phyloP scores from a whole-genome alignment of 2,888 invertebrate species.

The Timandra comae region DNA sequence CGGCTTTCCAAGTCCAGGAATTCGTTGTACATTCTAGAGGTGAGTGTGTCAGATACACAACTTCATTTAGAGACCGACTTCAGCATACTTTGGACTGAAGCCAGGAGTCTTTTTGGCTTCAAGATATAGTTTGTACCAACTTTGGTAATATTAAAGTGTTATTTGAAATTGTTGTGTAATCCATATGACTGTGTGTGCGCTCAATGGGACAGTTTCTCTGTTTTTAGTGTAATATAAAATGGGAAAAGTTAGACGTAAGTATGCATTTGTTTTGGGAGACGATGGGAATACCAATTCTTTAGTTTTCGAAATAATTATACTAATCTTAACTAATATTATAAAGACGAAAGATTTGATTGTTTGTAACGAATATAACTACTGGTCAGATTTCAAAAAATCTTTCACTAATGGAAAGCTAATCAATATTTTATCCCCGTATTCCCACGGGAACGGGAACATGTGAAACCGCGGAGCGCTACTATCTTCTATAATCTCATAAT shows the following conservation, averaged over 20 bases:
- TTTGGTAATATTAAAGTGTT: constrained; percentile 46
- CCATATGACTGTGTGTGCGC: constrained; percentile 18
- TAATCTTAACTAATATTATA: too few relatives aligned
- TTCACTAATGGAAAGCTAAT: too few relatives aligned
- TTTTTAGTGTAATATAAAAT: constrained; percentile 10
- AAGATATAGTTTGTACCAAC: constrained; percentile 65
- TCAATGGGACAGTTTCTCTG: constrained; percentile 8
- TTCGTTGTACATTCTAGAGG: constrained; percentile 6
- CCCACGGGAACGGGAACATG: too few relatives aligned
- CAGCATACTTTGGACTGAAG: constrained; percentile 57
- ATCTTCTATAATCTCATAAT: too few relatives aligned
- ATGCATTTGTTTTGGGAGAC: constrained; percentile 1
- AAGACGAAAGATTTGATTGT: too few relatives aligned
- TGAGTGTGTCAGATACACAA: constrained; percentile 37
- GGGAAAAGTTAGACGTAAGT: constrained; percentile 11
- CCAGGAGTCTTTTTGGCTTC: constrained; percentile 74
- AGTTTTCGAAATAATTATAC: too few relatives aligned
- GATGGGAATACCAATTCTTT: too few relatives aligned
- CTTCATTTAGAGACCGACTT: constrained; percentile 43
- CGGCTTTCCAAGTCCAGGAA: too few relatives aligned
- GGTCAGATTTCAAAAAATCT: too few relatives aligned
- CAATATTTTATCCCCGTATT: too few relatives aligned
- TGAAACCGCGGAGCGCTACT: too few relatives aligned
- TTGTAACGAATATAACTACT: too few relatives aligned
- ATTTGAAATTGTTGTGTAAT: constrained; percentile 44